Base-by-base conservation (phyloP, 2,888 invertebrate genomes). In the Tetropium fuscum region DNA sequence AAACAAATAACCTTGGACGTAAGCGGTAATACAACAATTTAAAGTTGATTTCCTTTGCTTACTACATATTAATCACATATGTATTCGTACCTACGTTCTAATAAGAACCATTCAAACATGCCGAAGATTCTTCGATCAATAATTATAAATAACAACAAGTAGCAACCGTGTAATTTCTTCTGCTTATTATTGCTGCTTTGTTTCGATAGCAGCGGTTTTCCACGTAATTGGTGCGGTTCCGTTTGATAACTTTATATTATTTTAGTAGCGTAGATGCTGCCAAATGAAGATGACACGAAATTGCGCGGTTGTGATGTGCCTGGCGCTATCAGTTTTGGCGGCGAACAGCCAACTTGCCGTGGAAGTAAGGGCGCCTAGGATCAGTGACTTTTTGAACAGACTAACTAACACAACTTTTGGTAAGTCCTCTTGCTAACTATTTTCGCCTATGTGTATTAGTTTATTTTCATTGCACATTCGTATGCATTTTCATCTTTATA, bases 391-490 rank as follows among this genome's bases (percentile, higher is more conserved):
- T 58, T 66, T 77, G 45, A 74, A 73, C 57, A 64, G 76, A 60
- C 70, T 76, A 25, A 73, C 76, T 3, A 75, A 76, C 51, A 76
- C 75, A 6, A 77, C 77, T 1, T 74, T 76, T 34, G 77, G 77
- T 76, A 61, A 73, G 75, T 60, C 11, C n/a, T 19, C 10, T 34
- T 47, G 27, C 18, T 45, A n/a, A n/a, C 5, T 15, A 15, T 16
- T 36, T 36, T 11, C 36, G 27, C 10, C 5, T n/a, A n/a, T n/a
- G n/a, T n/a, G n/a, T n/a, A n/a, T n/a, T n/a, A n/a, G n/a, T n/a
- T n/a, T n/a, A n/a, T n/a, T n/a, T n/a, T n/a, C n/a, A n/a, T n/a
- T n/a, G n/a, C n/a, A n/a, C n/a, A n/a, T n/a, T n/a, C n/a, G n/a
- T n/a, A n/a, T n/a, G n/a, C n/a, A n/a, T n/a, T n/a, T n/a, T n/a